Evolutionary conservation across 2,888 invertebrate genomes (phyloP).

Genomic region (Lamellibrachia columna): DNA sequence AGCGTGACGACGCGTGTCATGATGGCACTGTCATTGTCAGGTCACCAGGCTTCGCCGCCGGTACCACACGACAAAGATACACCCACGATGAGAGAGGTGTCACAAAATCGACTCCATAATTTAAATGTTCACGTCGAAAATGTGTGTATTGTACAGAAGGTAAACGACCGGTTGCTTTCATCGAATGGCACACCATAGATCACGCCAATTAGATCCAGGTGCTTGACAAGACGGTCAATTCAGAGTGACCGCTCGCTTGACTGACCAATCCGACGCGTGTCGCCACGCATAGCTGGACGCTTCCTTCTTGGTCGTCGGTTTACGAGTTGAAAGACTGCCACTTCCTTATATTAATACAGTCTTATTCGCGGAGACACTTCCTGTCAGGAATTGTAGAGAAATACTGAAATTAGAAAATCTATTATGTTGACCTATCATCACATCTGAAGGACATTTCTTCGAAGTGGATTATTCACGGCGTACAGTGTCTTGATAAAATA

Average conservation of each 20-base stretch:
- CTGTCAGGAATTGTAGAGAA: background rate
- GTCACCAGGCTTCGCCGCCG: background rate
- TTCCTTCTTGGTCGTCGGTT: background rate
- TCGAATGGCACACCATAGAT: background rate
- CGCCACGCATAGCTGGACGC: background rate
- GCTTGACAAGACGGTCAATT: background rate
- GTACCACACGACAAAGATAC: background rate
- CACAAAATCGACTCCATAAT: background rate
- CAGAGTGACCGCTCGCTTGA: slow-evolving; percentile 6
- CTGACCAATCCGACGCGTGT: background rate
- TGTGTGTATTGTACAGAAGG: background rate
- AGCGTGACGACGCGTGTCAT: background rate
- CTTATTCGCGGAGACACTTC: background rate
- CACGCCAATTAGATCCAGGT: background rate
- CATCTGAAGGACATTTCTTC: background rate
- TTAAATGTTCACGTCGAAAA: background rate
- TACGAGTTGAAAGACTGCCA: background rate
- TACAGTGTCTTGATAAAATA: background rate
- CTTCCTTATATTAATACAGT: background rate
- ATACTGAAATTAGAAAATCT: background rate
- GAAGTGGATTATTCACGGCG: background rate
- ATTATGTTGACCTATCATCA: background rate
- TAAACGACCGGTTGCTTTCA: background rate
- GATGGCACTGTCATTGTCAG: background rate
- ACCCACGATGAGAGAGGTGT: background rate